Evolutionary conservation across 2,113 vertebrate genomes (phyloP).

Genomic region (Ophthalmolycus amberensis): DNA sequence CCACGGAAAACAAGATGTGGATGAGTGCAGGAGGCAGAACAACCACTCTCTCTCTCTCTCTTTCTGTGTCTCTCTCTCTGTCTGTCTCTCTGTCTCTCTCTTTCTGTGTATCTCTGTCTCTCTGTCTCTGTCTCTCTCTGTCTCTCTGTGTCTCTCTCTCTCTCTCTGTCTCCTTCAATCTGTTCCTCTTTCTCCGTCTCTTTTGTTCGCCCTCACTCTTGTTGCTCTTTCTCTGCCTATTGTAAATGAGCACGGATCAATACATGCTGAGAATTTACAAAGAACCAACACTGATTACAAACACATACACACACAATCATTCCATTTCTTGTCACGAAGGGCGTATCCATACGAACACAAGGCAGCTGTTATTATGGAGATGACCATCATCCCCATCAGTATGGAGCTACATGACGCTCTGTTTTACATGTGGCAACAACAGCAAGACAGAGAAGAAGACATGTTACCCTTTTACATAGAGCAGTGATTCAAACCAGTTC

Average conservation of each 20-base stretch:
- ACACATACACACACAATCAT: background rate
- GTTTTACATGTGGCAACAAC: background rate
- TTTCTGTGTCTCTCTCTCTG: background rate
- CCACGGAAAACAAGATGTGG: conserved; percentile 49
- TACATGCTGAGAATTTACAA: conserved; percentile 25
- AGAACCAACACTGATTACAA: conserved; percentile 5
- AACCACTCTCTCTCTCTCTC: background rate
- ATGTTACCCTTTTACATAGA: background rate
- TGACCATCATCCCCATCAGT: background rate
- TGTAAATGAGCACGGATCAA: conserved; percentile 17
- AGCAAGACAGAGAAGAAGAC: background rate
- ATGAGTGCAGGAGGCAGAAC: conserved; percentile 37
- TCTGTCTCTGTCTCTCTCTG: no score
- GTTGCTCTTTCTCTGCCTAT: conserved; percentile 8
- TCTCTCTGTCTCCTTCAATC: background rate
- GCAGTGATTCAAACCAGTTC: background rate
- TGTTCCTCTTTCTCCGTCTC: background rate
- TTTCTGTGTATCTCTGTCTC: background rate
- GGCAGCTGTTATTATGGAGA: background rate
- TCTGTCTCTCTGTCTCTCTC: background rate
- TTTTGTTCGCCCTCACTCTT: conserved; percentile 15
- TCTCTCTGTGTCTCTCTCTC: background rate
- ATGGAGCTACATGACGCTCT: background rate
- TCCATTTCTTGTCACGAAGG: background rate
- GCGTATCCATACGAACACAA: background rate